Conservation (phyloP, 2,797 vertebrate genomes). For the Falco concolor region DNA sequence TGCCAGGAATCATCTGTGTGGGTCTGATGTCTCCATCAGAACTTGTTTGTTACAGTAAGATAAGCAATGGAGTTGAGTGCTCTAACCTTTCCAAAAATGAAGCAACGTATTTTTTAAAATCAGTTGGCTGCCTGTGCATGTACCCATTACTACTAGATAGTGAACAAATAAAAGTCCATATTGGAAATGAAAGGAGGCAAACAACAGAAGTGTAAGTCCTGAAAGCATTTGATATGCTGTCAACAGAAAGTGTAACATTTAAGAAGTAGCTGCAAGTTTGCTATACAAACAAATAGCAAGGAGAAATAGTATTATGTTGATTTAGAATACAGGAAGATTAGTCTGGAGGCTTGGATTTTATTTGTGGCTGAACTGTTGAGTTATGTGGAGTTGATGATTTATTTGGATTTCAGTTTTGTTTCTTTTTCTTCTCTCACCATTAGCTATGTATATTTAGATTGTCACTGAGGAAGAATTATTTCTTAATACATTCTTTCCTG, state of each 20-base stretch:
- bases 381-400: neutral
- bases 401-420: neutral
- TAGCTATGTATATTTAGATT: neutral
- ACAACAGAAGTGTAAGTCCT: neutral
- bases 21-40: neutral
- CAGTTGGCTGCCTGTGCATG: neutral
- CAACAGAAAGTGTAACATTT: fast-evolving
- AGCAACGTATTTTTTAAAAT: neutral
- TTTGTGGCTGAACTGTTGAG: neutral
- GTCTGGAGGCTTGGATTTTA: neutral
- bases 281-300: neutral
- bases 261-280: neutral
- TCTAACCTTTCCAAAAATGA: neutral
- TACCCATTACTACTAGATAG: neutral
- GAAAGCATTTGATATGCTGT: neutral
- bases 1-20: neutral
- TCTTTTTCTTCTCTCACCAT: neutral
- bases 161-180: fast-evolving
- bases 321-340: neutral
- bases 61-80: neutral
- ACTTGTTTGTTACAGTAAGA: neutral
- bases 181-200: neutral
- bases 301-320: neutral
- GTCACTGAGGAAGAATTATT: neutral
- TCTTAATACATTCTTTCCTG: neutral